A percentile compares a stretch with the other conserved stretches of the same genome.
phyloP scores from a whole-genome alignment of 1,140 invertebrate species.

The Solenopsis invicta region DNA sequence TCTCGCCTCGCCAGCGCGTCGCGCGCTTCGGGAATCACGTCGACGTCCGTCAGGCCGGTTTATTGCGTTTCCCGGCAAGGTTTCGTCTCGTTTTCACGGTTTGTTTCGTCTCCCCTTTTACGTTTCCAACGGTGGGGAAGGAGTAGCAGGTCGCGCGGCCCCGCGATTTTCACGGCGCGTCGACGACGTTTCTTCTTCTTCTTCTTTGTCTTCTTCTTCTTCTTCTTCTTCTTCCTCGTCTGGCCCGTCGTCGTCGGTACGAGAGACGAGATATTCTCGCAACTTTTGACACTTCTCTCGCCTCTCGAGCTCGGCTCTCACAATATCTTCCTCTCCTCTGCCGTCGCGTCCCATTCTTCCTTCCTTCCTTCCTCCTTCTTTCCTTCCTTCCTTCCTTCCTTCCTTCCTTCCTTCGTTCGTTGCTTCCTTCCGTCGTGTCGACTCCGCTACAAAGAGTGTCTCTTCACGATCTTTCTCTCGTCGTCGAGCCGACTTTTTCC shows the following conservation, averaged over 20 bases:
- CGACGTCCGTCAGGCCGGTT: conserved; percentile 78
- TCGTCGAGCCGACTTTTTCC: conserved; percentile 74
- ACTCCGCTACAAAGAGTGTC: conserved; percentile 70
- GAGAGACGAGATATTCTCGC: conserved; percentile 54
- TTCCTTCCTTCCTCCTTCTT: conserved; percentile 25
- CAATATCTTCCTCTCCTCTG: conserved; percentile 60
- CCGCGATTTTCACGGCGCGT: conserved; percentile 60
- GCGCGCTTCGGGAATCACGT: conserved; percentile 76
- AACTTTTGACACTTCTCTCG: conserved; percentile 76
- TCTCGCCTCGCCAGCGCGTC: conserved; percentile 74
- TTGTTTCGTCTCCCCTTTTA: conserved; percentile 82
- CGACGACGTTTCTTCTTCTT: conserved; percentile 70
- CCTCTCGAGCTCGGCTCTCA: conserved; percentile 54
- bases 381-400: conserved; percentile 68
- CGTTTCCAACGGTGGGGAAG: not conserved
- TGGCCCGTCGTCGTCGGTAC: conserved; percentile 63
- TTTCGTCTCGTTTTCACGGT: conserved; percentile 83
- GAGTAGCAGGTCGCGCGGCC: not conserved
- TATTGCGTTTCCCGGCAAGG: conserved; percentile 81
- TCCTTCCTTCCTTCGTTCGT: conserved; percentile 25
- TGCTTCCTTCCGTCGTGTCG: conserved; percentile 78
- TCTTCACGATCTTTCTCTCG: conserved; percentile 39
- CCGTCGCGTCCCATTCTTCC: not conserved
- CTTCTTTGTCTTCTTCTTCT: not conserved
- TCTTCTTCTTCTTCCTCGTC: conserved; percentile 35